Percentiles rank a stretch among this genome's conserved stretches.
Conservation (phyloP, 2,888 invertebrate genomes). For the Iphiclides podalirius region DNA sequence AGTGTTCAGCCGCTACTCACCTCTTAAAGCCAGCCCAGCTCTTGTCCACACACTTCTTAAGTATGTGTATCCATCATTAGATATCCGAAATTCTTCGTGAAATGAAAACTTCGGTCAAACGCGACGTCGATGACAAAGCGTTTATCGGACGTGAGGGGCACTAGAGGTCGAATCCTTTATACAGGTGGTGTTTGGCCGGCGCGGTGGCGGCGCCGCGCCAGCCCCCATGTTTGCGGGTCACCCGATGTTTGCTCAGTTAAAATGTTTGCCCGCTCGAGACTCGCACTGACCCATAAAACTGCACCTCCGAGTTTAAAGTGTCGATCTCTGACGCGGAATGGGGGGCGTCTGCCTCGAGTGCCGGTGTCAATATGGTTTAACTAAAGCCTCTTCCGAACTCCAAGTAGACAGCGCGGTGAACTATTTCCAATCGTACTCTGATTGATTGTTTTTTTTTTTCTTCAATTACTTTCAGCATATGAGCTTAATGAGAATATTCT, state of each 20-base stretch:
- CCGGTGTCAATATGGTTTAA: constrained; percentile 23
- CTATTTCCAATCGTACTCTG: too few species aligned
- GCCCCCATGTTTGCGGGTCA: constrained; percentile 40
- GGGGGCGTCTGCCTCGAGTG: constrained; percentile 20
- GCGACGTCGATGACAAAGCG: neutral
- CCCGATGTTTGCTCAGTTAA: constrained; percentile 62
- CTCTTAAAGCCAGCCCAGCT: too few species aligned
- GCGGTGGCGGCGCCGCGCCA: constrained; percentile 17
- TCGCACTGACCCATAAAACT: constrained; percentile 42
- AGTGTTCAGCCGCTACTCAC: too few species aligned
- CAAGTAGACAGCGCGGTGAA: too few species aligned
- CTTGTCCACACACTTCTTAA: too few species aligned
- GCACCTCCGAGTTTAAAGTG: constrained; percentile 31
- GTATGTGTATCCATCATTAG: too few species aligned
- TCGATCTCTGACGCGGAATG: constrained; percentile 28
- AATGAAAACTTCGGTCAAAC: neutral
- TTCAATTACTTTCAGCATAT: too few species aligned
- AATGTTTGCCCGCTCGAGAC: constrained; percentile 59
- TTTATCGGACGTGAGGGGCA: too few species aligned
- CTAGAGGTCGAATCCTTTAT: constrained; percentile 12
- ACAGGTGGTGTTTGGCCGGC: constrained; percentile 31
- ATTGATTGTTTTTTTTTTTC: too few species aligned
- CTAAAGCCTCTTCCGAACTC: constrained; percentile 2
- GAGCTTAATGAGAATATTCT: too few species aligned
- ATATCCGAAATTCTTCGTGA: too few species aligned